These are phyloP conservation scores for Dendrophyllia cribrosa DNA, from an alignment of 64 coral and sea anemone species.

Conservation along the genomic window DNA sequence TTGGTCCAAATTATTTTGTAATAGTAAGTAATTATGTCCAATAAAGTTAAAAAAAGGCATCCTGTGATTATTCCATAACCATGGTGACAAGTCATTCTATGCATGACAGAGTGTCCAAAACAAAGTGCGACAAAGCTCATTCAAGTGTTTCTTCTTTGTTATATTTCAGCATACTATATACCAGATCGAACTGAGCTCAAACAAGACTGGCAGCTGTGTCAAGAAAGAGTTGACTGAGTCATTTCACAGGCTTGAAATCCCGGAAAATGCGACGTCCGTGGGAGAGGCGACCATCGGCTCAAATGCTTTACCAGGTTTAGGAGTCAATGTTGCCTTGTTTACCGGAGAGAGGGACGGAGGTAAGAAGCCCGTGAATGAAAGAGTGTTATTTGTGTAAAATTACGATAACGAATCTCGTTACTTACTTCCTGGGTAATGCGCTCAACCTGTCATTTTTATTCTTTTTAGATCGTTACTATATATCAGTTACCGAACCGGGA, in stretches of 20 bases:
- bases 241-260: conserved; percentile 4
- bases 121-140: too few relatives aligned
- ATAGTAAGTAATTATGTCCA: too few relatives aligned
- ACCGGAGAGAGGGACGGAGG: not conserved
- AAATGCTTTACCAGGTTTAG: conserved; percentile 6
- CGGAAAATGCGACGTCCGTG: not conserved
- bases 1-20: too few relatives aligned
- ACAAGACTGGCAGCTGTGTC: not conserved
- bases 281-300: conserved; percentile 5
- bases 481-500: not conserved
- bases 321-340: not conserved
- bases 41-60: too few relatives aligned
- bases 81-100: too few relatives aligned
- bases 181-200: not conserved
- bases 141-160: not conserved
- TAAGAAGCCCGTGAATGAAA: not conserved
- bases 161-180: not conserved
- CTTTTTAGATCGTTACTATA: conserved; percentile 7
- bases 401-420: too few relatives aligned
- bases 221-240: not conserved
- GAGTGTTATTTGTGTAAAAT: too few relatives aligned
- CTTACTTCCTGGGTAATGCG: too few relatives aligned
- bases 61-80: too few relatives aligned
- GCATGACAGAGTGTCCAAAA: too few relatives aligned
- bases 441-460: not conserved